These are phyloP conservation scores for Drosophila fungiperda DNA, from an alignment of 2,888 invertebrate genomes.

Conservation along the genomic window DNA sequence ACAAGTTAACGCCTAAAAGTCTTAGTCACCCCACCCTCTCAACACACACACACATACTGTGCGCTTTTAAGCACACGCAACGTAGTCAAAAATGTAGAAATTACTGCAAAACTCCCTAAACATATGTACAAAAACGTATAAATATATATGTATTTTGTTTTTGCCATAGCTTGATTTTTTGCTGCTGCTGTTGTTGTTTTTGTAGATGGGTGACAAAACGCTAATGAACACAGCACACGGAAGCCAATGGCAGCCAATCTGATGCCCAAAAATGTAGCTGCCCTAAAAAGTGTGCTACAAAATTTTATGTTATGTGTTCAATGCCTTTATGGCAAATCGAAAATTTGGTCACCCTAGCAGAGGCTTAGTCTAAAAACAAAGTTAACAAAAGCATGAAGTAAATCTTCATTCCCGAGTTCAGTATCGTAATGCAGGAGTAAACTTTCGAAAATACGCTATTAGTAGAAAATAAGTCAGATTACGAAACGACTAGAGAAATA, in stretches of 20 bases:
- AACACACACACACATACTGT: not conserved
- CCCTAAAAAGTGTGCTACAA: constrained; percentile 47
- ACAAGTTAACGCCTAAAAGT: constrained; percentile 19
- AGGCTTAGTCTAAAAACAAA: not conserved
- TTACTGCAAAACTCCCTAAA: constrained; percentile 47
- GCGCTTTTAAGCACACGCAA: constrained; percentile 55
- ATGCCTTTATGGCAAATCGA: constrained; percentile 63
- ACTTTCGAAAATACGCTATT: not conserved
- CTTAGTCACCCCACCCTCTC: not conserved
- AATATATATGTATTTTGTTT: constrained; percentile 7
- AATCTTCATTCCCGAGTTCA: not conserved
- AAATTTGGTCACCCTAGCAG: constrained; percentile 23
- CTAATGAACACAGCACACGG: constrained; percentile 71
- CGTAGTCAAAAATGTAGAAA: constrained; percentile 41
- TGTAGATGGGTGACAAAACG: constrained; percentile 63
- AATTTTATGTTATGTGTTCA: constrained; percentile 44
- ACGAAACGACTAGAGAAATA: not conserved
- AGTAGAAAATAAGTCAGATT: not conserved
- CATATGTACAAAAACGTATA: constrained; percentile 1
- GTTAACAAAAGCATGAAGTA: not conserved
- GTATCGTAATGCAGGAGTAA: not conserved
- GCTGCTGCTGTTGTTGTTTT: constrained; percentile 12
- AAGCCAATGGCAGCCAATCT: constrained; percentile 38
- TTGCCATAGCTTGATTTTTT: constrained; percentile 20
- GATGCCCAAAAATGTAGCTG: constrained; percentile 22